Base-by-base conservation (phyloP, 2,797 vertebrate genomes). In the Melanogrammus aeglefinus region DNA sequence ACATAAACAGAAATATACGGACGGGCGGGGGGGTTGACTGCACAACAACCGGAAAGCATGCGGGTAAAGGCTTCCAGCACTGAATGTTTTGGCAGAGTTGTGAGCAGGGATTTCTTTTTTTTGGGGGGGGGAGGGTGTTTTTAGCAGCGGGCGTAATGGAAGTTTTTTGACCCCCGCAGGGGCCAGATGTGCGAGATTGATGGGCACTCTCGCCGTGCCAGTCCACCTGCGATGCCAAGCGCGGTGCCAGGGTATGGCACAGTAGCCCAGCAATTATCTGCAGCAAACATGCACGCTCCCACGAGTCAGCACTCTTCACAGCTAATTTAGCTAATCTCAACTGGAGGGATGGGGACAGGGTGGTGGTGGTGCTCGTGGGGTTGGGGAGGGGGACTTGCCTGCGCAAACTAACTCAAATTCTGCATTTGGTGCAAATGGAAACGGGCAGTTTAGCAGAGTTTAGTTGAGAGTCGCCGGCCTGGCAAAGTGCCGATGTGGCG, bases 251-350 rank as follows among this genome's bases (percentile, higher is more conserved):
- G 86, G 86, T 85, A 79, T 80, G 78, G 89, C 88, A 84, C 85
- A 79, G 85, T 77, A 88, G 87, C 85, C 86, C 88, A 82, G 85
- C 88, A 92, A 93, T 94, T 92, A 94, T 93, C 89, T 91, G 87
- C 87, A 90, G 87, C 88, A 92, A 51, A 92, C 90, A 90, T 74
- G 88, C 90, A 79, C 81, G 69, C 75, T 85, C 89, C 90, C 90
- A 90, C 74, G 84, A 92, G 89, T 88, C 91, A 88, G 72, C 87
- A 89, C 90, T 92, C 92, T 92, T 93, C 91, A 93, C 92, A 93
- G 90, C 87, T 91, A 93, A 92, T 94, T 93, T 91, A 92, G 87
- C 91, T 91, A 91, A 94, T 93, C 91, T 92, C 87, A 81, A 89
- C 89, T 88, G 76, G 87, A 91, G 89, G 90, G 86, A 87, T 85